Percentiles rank a stretch among this genome's conserved stretches.
phyloP scores from a whole-genome alignment of 2,797 vertebrate species.

The Ibycter americanus region DNA sequence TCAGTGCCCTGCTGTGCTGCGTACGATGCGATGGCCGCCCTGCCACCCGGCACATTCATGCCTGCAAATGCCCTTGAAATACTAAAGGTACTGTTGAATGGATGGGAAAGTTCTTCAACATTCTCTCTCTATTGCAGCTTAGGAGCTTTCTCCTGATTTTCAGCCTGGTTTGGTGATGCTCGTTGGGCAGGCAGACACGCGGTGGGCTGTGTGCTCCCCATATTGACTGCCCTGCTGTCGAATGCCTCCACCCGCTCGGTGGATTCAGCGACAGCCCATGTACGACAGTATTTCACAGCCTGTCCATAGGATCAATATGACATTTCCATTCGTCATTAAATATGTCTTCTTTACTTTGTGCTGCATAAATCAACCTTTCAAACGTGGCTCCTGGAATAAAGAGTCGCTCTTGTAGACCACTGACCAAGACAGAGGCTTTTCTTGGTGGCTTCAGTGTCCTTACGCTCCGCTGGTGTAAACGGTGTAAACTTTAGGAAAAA shows the following conservation, averaged over 20 bases:
- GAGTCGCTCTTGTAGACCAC: background rate
- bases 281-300: conserved; percentile 53
- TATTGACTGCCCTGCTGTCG: background rate
- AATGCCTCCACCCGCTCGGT: background rate
- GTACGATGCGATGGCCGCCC: rapidly evolving
- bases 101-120: background rate
- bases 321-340: conserved; percentile 70
- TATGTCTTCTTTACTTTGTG: conserved; percentile 62
- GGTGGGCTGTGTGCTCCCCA: rapidly evolving
- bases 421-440: background rate
- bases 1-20: rapidly evolving
- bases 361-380: conserved; percentile 72
- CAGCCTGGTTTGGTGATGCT: background rate
- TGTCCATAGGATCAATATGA: conserved; percentile 69
- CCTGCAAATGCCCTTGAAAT: background rate
- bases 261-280: background rate
- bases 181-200: rapidly evolving
- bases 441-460: background rate
- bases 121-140: background rate
- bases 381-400: background rate
- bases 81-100: background rate
- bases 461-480: background rate
- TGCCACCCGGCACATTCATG: rapidly evolving
- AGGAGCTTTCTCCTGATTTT: background rate
- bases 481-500: background rate